Base-by-base conservation (phyloP, 1,140 invertebrate species). In the Drosophila pseudoananassae region DNA sequence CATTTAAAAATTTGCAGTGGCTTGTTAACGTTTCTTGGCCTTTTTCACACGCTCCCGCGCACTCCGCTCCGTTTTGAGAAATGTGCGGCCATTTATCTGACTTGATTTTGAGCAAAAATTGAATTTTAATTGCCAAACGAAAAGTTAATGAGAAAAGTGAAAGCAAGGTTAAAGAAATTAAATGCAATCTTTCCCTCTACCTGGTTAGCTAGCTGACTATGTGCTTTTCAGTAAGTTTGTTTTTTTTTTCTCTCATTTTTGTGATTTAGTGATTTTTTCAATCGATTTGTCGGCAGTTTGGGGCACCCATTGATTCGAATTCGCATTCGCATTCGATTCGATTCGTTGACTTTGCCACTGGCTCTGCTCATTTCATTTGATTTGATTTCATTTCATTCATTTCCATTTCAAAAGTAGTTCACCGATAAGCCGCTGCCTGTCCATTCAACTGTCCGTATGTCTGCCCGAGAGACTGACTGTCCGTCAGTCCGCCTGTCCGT, bases 141-240 rank as follows among this genome's bases (percentile, higher is more conserved):
- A 87, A 88, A 87, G 83, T 88, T 87, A 87, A 87, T 88, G 83
- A 87, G 83, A 88, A 87, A 87, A 87, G 83, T 87, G 83, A 87
- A 87, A 87, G 83, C 82, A 87, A 88, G 83, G 82, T 87, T 87
- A 87, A 87, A 88, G 78, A 87, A 87, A 87, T 83, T 83, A 87
- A 83, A 76, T 59, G 77, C 64, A 71, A 75, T 81, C 68, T 54
- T 27, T 72, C 54, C 20, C 20, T 10, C 27, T 40, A 14, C 12
- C 25, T 38, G 7, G 33, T 8, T 25, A 15, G 6, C 7, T 8
- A 29, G 8, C 31, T 36, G 33, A 10, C 33, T 5, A 27, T 27
- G 25, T 27, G 38, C n/a, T 14, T 7, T 5, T 40, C 10, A 14
- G 8, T 40, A 14, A 63, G 43, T 50, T 63, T 50, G 23, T 56